phyloP scores from a whole-genome alignment of 2,113 vertebrate genomes.

The Dicrurus megarhynchus region DNA sequence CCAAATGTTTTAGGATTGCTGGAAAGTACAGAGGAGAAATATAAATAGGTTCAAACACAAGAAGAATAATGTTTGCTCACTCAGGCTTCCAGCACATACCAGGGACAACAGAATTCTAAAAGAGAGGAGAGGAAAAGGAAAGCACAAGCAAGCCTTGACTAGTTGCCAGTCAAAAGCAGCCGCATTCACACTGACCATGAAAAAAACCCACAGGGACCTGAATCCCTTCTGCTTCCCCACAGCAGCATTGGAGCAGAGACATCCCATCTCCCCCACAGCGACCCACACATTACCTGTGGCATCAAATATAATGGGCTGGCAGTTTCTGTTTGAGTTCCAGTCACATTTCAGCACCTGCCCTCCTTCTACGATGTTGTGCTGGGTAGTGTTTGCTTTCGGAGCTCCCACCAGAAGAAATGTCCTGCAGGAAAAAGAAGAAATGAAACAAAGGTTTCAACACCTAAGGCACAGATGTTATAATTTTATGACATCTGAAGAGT shows the following conservation, averaged over 20 bases:
- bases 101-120: neutral
- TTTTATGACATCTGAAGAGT: neutral
- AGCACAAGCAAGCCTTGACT: neutral
- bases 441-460: neutral
- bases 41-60: neutral
- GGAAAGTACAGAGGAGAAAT: neutral
- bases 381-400: conserved; percentile 87
- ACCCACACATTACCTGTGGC: conserved; percentile 72
- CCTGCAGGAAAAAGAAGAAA: conserved; percentile 63
- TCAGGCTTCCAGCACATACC: neutral
- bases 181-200: neutral
- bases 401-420: conserved; percentile 89
- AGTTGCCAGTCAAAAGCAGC: rapidly evolving
- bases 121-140: neutral
- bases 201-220: neutral
- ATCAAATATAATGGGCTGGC: conserved; percentile 86
- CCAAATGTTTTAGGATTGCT: neutral
- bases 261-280: neutral
- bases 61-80: neutral
- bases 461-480: neutral
- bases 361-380: conserved; percentile 82
- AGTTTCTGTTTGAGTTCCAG: conserved; percentile 76
- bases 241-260: neutral
- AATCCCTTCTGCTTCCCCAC: neutral
- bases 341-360: conserved; percentile 91